Conservation (phyloP, 2,797 vertebrate species). For the Balearica regulorum region DNA sequence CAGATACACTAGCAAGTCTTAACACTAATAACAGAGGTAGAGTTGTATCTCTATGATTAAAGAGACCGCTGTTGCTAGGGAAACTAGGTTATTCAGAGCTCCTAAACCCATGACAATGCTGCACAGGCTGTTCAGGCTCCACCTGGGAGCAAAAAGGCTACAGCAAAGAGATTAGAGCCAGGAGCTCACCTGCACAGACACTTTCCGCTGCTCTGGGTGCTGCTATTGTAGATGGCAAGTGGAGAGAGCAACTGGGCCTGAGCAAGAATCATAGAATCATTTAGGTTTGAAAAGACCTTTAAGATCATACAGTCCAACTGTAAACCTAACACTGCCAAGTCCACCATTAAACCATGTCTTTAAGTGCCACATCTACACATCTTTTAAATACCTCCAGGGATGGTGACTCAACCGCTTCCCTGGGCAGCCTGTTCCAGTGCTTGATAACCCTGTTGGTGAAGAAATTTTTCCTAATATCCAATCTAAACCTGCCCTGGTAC, state of each 20-base stretch:
- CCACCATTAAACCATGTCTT: no score
- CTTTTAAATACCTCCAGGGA: no score
- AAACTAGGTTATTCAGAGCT: slow-evolving; percentile 26
- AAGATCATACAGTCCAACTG: no score
- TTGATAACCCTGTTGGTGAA: no score
- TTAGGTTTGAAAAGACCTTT: no score
- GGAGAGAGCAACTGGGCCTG: neutral
- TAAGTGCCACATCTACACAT: no score
- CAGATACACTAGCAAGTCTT: neutral
- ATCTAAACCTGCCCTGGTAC: no score
- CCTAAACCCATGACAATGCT: neutral
- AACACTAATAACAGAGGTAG: neutral
- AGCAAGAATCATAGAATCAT: neutral
- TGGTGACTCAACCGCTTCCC: no score
- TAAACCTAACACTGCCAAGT: no score
- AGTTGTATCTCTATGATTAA: neutral
- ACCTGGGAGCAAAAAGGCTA: neutral
- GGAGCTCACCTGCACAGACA: neutral
- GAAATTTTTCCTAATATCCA: no score
- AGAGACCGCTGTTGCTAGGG: slow-evolving; percentile 43
- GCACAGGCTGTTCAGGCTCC: neutral
- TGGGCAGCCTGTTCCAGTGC: no score
- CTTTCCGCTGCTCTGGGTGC: neutral
- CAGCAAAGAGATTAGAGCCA: neutral
- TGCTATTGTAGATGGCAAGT: neutral